Percentiles rank a stretch among this genome's conserved stretches.
Evolutionary conservation across 35 echinoderm and acorn worm genomes (phyloP).

Genomic region (Hemicentrotus pulcherrimus): DNA sequence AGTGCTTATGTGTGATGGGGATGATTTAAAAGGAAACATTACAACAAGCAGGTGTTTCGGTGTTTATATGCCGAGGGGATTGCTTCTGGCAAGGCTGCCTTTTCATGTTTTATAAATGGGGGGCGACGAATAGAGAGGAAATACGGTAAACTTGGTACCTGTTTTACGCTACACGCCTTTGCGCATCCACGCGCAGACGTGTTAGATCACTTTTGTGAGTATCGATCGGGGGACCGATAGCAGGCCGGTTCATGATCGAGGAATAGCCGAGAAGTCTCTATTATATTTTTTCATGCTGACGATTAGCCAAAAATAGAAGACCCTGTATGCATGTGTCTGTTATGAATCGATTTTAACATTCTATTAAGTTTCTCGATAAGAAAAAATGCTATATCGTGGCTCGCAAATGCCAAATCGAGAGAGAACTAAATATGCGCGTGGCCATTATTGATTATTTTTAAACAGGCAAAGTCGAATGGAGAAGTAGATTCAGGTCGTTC

Average conservation of each 20-base stretch:
- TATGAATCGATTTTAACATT: not conserved
- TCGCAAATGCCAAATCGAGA: no score
- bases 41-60: conserved; percentile 51
- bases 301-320: conserved; percentile 21
- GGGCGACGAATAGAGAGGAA: conserved; percentile 35
- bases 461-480: no score
- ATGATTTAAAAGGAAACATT: conserved; percentile 55
- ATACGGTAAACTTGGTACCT: conserved; percentile 48
- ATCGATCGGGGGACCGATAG: conserved; percentile 33
- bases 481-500: no score
- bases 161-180: conserved; percentile 53
- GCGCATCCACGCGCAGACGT: conserved; percentile 41
- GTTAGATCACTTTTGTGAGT: conserved; percentile 44
- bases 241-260: conserved; percentile 46
- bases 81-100: conserved; percentile 49
- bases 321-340: not conserved
- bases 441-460: no score
- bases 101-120: conserved; percentile 48
- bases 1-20: conserved; percentile 53
- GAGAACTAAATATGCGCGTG: no score
- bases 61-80: conserved; percentile 49
- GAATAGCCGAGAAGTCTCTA: not conserved
- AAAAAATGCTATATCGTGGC: not conserved
- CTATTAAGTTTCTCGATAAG: not conserved
- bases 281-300: not conserved